Conservation (phyloP, 2,797 vertebrate species). For the Rhabdomys pumilio region DNA sequence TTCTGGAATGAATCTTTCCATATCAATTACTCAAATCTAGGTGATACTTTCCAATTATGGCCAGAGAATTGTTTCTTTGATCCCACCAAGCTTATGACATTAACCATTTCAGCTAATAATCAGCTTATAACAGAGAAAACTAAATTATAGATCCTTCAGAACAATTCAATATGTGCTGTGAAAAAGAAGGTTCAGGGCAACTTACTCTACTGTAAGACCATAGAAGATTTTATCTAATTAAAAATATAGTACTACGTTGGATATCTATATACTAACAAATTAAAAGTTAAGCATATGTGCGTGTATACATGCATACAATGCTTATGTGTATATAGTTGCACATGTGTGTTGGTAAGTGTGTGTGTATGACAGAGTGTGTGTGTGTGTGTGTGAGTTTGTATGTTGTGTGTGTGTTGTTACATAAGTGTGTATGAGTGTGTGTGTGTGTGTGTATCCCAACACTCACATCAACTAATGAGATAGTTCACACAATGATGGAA, state of each 20-base stretch:
- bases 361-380: background rate
- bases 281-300: background rate
- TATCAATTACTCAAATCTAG: background rate
- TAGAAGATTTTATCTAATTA: background rate
- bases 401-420: background rate
- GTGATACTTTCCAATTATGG: background rate
- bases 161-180: background rate
- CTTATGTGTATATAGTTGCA: background rate
- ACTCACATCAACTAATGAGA: slow-evolving; percentile 24
- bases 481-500: slow-evolving; percentile 52
- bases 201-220: background rate
- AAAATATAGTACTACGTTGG: background rate
- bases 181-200: background rate
- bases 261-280: background rate
- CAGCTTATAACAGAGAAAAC: background rate
- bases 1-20: background rate
- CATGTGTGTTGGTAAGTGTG: background rate
- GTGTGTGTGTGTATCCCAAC: background rate
- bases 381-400: no score
- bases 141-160: background rate
- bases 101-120: background rate
- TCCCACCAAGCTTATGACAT: background rate
- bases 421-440: background rate
- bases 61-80: background rate
- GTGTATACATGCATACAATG: background rate